Base-by-base conservation (phyloP, 2,797 vertebrate genomes). In the Epinephelus malabaricus region DNA sequence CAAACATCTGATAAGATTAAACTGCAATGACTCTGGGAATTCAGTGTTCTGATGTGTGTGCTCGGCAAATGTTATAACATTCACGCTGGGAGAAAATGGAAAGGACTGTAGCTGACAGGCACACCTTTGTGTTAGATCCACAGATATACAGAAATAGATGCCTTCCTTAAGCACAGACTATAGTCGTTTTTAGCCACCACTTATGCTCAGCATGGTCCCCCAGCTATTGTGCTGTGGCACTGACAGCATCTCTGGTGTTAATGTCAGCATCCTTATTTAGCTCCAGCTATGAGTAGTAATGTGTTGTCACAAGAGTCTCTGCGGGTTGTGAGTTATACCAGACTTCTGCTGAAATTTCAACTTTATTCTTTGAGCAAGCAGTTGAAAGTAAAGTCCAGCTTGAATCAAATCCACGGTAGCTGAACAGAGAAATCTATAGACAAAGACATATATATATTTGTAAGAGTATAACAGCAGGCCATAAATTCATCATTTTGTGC, bases 401-500 rank as follows among this genome's bases (percentile, higher is more conserved):
- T 60, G 38, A 84, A 73, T 78, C n/a, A 72, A 55, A 72, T 70
- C 40, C 21, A 5, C 38, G 46, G 19, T 50, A 23, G 17, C 30
- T 43, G 6, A 40, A 58, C 38, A 45, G 68, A 79, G 9, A 34
- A 62, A 68, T 11, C 30, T 14, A 56, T 4, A 14, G 34, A 25
- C 1, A 50, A 38, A 78, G 10, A 23, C 23, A 23, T 30, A 53
- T 65, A 30, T 34, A 34, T 34, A 34, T 34, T 34, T n/a, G 46
- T 54, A n/a, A 49, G 18, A 70, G 3, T 63, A 14, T 47, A 72
- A 67, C 23, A 82, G 49, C 18, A n/a, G 71, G 34, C 69, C 61
- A 60, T 63, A 27, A 47, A 74, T 73, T 62, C 23, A 76, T 82
- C 38, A 71, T 77, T 70, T 78, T 61, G 38, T 74, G 74, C 63